Conservation (phyloP, 2,888 invertebrate species). For the Eurois occulta region DNA sequence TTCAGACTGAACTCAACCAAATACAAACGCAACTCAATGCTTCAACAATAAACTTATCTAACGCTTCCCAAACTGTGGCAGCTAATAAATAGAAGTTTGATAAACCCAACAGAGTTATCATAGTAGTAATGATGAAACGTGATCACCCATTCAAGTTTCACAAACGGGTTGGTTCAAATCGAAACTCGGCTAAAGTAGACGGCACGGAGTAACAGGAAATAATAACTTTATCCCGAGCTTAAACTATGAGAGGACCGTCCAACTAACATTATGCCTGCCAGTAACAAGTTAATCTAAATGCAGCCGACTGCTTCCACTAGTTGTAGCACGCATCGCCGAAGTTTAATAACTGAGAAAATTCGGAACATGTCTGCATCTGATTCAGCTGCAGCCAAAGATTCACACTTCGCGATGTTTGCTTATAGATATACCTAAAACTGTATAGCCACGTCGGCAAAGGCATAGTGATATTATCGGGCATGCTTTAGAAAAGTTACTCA, state of each 20-base stretch:
- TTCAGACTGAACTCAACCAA: conserved; percentile 28
- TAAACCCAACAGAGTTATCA: conserved; percentile 82
- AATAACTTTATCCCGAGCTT: conserved; percentile 89
- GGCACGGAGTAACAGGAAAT: conserved; percentile 88
- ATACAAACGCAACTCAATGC: conserved; percentile 41
- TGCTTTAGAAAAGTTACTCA: conserved; percentile 80
- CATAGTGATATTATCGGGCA: conserved; percentile 73
- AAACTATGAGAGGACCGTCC: conserved; percentile 87
- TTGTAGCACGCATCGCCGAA: conserved; percentile 86
- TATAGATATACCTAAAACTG: conserved; percentile 13
- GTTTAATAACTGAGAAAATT: conserved; percentile 87
- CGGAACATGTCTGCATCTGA: conserved; percentile 81
- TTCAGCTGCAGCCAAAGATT: conserved; percentile 72
- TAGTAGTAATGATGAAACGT: conserved; percentile 85
- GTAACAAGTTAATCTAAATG: conserved; percentile 90
- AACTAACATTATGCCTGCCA: conserved; percentile 90
- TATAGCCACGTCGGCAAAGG: conserved; percentile 46
- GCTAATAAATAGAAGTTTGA: conserved; percentile 82
- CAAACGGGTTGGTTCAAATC: conserved; percentile 86
- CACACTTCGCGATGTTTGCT: conserved; percentile 69
- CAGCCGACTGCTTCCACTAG: conserved; percentile 85
- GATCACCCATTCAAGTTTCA: conserved; percentile 88
- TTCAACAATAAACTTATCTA: conserved; percentile 59
- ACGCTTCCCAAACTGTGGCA: conserved; percentile 70
- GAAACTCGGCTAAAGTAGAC: conserved; percentile 88